phyloP scores from a whole-genome alignment of 2,888 invertebrate species.

The Acrobeloides nanus region DNA sequence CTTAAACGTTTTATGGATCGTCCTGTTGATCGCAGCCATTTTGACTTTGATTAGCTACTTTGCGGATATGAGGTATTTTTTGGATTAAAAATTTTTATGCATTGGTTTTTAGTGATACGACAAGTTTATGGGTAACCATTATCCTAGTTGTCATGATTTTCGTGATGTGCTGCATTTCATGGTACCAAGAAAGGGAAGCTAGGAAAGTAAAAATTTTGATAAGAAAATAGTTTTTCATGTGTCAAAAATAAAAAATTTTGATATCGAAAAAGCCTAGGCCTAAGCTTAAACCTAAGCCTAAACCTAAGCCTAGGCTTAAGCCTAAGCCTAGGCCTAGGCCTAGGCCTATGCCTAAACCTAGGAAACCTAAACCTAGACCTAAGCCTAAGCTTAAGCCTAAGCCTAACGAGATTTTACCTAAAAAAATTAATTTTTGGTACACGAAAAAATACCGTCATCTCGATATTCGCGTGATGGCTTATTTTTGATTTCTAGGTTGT shows the following conservation, averaged over 20 bases:
- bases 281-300: no score
- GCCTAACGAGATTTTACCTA: no score
- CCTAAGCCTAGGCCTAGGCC: no score
- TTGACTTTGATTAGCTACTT: constrained; percentile 17
- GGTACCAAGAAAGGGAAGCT: constrained; percentile 37
- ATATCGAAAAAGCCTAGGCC: no score
- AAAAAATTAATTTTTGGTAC: no score
- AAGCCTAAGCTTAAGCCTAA: no score
- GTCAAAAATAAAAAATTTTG: no score
- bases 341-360: no score
- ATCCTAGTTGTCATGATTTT: constrained; percentile 39
- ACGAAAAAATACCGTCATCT: no score
- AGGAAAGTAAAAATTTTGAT: constrained; percentile 13
- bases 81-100: not conserved
- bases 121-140: constrained; percentile 36
- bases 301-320: no score
- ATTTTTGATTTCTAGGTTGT: constrained; percentile 23
- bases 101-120: constrained; percentile 21
- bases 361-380: no score
- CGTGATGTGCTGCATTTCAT: constrained; percentile 39
- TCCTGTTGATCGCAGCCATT: constrained; percentile 22
- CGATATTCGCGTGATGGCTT: no score
- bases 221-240: not conserved
- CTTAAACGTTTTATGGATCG: constrained; percentile 27
- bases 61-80: constrained; percentile 8